These are phyloP conservation scores for Homalodisca vitripennis DNA, from an alignment of 1,140 invertebrate species.

Conservation along the genomic window DNA sequence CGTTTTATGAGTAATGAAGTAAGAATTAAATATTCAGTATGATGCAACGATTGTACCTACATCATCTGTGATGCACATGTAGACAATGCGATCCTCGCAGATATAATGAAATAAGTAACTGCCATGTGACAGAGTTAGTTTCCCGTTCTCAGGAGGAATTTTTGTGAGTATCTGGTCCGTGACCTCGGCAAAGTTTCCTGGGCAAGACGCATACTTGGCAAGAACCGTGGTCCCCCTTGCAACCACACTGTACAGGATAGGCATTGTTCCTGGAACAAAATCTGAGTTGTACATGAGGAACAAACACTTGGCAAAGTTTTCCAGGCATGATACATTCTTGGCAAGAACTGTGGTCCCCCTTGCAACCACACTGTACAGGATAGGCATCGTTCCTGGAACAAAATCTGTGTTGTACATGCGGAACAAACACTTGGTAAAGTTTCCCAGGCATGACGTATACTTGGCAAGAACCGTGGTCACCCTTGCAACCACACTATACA, in stretches of 20 bases:
- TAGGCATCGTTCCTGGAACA: conserved; percentile 63
- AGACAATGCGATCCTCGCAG: conserved; percentile 81
- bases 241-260: conserved; percentile 86
- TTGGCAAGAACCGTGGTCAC: conserved; percentile 86
- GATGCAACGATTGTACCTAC: too few relatives aligned
- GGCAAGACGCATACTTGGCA: conserved; percentile 85
- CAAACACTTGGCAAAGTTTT: conserved; percentile 93
- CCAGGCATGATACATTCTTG: conserved; percentile 86
- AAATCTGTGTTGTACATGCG: neutral
- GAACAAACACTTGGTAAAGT: conserved; percentile 92
- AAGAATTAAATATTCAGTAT: too few relatives aligned
- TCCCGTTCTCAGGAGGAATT: conserved; percentile 82
- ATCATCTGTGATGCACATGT: conserved; percentile 94
- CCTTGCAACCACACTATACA: conserved; percentile 85
- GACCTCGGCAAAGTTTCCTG: conserved; percentile 92
- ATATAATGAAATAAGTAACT: conserved; percentile 93
- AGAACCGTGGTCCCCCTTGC: conserved; percentile 83
- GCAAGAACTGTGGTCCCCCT: conserved; percentile 84
- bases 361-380: conserved; percentile 85
- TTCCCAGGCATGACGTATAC: conserved; percentile 87
- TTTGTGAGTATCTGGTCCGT: conserved; percentile 86
- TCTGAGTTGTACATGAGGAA: too few relatives aligned
- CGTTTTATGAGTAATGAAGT: too few relatives aligned
- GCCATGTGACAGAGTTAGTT: conserved; percentile 89
- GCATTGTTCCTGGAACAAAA: conserved; percentile 58